A percentile compares a stretch with the other conserved stretches of the same genome.
Conservation (phyloP, 1,140 invertebrate genomes). For the Tenebrio molitor region DNA sequence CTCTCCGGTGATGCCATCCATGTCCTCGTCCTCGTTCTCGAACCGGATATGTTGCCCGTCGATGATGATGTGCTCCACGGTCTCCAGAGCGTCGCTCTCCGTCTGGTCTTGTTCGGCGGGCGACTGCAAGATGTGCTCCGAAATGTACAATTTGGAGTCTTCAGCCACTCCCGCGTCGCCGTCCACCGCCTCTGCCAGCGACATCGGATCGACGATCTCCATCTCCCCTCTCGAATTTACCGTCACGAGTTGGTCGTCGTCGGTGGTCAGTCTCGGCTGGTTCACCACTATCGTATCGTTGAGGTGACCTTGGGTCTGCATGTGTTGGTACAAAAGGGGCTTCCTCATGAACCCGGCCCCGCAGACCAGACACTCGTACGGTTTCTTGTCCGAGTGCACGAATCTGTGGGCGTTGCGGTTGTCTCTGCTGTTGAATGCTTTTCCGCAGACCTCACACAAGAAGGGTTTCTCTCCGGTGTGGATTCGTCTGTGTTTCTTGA, state of each 20-base stretch:
- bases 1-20: conserved; percentile 63
- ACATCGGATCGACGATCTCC: conserved; percentile 59
- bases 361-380: conserved; percentile 86
- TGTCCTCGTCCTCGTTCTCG: conserved; percentile 57
- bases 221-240: conserved; percentile 63
- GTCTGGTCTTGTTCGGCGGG: conserved; percentile 59
- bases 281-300: conserved; percentile 86
- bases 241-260: conserved; percentile 70
- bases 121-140: conserved; percentile 34
- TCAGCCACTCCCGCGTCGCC: conserved; percentile 59
- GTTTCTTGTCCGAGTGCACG: conserved; percentile 88
- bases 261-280: conserved; percentile 77
- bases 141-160: conserved; percentile 70
- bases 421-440: conserved; percentile 85
- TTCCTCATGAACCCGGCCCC: conserved; percentile 88
- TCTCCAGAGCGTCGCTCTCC: conserved; percentile 62
- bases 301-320: conserved; percentile 75
- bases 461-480: conserved; percentile 85
- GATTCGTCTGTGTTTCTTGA: conserved; percentile 84
- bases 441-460: conserved; percentile 88
- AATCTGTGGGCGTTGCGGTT: conserved; percentile 88
- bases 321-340: conserved; percentile 83
- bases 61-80: conserved; percentile 70
- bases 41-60: conserved; percentile 67
- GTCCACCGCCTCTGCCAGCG: conserved; percentile 33